These are phyloP conservation scores for Gonioctena quinquepunctata DNA, from an alignment of 1,140 invertebrate species.

Conservation along the genomic window DNA sequence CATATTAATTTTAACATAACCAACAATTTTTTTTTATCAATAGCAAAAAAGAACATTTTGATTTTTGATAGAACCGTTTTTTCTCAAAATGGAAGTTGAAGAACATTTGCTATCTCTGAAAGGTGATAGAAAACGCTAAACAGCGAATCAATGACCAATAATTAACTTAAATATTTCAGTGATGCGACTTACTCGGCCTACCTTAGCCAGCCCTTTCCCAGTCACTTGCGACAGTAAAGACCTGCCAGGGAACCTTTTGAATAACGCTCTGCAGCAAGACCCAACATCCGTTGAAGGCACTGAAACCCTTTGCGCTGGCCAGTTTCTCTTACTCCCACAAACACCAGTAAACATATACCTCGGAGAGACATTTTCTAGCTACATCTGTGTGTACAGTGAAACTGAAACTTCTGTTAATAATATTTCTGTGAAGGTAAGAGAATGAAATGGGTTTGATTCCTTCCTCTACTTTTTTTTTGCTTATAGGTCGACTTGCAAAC, in stretches of 20 bases:
- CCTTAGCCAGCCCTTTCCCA: constrained; percentile 76
- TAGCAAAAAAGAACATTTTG: too few relatives aligned
- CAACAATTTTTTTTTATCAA: too few relatives aligned
- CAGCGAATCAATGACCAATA: background rate
- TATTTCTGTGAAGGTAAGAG: constrained; percentile 75
- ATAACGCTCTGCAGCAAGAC: constrained; percentile 76
- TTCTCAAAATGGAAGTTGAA: constrained; percentile 43
- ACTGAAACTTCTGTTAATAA: constrained; percentile 80
- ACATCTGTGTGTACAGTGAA: constrained; percentile 96
- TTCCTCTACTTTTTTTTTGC: constrained; percentile 6
- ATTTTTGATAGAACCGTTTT: too few relatives aligned
- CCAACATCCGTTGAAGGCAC: constrained; percentile 75
- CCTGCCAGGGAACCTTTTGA: constrained; percentile 78
- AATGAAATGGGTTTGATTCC: constrained; percentile 3
- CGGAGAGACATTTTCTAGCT: constrained; percentile 97
- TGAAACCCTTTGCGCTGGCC: constrained; percentile 81
- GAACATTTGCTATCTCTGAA: constrained; percentile 50
- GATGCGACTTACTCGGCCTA: constrained; percentile 90
- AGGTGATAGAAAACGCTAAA: constrained; percentile 34
- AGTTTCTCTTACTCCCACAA: constrained; percentile 91
- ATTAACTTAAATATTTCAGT: constrained; percentile 62
- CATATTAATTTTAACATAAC: too few relatives aligned
- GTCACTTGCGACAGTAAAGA: constrained; percentile 84
- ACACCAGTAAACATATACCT: constrained; percentile 85
- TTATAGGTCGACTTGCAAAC: constrained; percentile 88